Conservation (phyloP, 2,113 vertebrate genomes). For the Coturnix japonica region DNA sequence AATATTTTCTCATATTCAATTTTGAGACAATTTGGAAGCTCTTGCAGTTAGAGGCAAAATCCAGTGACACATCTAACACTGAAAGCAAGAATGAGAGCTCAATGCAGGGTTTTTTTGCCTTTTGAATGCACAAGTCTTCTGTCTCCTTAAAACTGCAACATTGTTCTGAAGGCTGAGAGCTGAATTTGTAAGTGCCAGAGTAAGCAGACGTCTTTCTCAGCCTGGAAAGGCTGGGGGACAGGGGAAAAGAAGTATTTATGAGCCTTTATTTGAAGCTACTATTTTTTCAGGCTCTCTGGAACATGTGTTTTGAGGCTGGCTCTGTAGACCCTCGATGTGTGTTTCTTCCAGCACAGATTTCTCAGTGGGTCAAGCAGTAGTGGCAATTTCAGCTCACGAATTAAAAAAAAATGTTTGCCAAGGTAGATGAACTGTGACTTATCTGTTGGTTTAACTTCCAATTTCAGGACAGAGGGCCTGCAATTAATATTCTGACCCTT, state of each 20-base stretch:
- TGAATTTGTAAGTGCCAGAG: not conserved
- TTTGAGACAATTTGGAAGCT: not conserved
- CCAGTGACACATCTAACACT: not conserved
- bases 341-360: not conserved
- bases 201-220: not conserved
- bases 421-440: not conserved
- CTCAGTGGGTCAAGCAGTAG: not conserved
- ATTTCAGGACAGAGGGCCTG: not conserved
- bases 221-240: not conserved
- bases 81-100: not conserved
- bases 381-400: not conserved
- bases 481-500: not conserved
- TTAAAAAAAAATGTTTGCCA: not conserved
- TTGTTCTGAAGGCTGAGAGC: not conserved
- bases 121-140: not conserved
- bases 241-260: not conserved
- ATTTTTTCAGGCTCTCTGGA: slow-evolving; percentile 14
- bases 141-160: not conserved
- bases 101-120: not conserved
- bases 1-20: not conserved
- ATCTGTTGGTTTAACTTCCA: not conserved
- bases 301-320: not conserved
- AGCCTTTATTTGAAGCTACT: not conserved
- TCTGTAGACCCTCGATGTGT: not conserved
- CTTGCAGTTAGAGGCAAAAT: not conserved